These are phyloP conservation scores for Dascyllus trimaculatus DNA, from an alignment of 2,113 vertebrate genomes.

Conservation along the genomic window DNA sequence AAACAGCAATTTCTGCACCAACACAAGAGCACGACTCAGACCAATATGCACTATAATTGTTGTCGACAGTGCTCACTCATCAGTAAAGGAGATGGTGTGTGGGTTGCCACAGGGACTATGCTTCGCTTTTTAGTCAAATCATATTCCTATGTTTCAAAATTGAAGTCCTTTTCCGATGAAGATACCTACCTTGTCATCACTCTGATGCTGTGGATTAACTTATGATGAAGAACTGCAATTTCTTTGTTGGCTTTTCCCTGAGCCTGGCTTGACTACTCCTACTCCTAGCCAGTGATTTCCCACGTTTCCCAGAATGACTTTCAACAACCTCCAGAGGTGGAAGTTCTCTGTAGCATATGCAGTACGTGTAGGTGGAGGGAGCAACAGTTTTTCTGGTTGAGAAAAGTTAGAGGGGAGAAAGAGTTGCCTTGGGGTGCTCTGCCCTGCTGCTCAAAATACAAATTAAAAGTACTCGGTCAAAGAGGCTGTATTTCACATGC, in stretches of 20 bases:
- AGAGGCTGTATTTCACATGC: not conserved
- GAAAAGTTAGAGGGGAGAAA: slow-evolving; percentile 7
- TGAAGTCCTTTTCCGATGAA: not conserved
- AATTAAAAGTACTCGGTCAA: slow-evolving; percentile 2
- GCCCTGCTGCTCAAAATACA: slow-evolving; percentile 32
- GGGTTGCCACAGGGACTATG: not conserved
- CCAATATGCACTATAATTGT: not conserved
- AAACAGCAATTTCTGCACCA: not conserved
- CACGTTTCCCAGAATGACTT: slow-evolving; percentile 57
- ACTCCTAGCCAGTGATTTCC: slow-evolving; percentile 59
- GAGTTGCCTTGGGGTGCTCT: not conserved
- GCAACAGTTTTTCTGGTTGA: slow-evolving; percentile 19
- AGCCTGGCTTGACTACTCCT: slow-evolving; percentile 39
- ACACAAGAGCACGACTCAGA: not conserved
- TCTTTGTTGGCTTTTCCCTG: slow-evolving; percentile 4
- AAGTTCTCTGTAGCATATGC: slow-evolving; percentile 24
- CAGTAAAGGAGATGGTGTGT: not conserved
- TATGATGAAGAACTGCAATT: slow-evolving; percentile 34
- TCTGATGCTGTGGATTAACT: slow-evolving; percentile 33
- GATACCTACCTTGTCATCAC: not conserved
- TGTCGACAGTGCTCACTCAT: not conserved
- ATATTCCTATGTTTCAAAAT: not conserved
- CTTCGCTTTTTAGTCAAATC: not conserved
- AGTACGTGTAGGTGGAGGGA: slow-evolving; percentile 50
- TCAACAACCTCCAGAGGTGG: slow-evolving; percentile 51